Percentiles rank a stretch among this genome's conserved stretches.
phyloP scores from a whole-genome alignment of 2,888 invertebrate genomes.

The Protophormia terraenovae region DNA sequence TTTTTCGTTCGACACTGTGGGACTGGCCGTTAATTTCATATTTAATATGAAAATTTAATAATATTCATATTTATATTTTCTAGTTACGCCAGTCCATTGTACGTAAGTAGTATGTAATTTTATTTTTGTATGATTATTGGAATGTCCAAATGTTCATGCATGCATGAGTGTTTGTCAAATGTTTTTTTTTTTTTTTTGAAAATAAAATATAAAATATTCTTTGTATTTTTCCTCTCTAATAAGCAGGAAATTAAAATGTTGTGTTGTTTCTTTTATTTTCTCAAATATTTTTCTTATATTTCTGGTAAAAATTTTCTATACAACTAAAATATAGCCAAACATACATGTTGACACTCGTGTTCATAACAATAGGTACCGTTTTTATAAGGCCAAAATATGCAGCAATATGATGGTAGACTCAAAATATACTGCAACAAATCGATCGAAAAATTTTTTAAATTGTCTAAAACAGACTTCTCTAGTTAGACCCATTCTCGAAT shows the following conservation, averaged over 20 bases:
- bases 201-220: conserved; percentile 19
- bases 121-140: background rate
- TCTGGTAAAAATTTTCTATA: too few species aligned
- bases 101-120: background rate
- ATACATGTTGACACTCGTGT: background rate
- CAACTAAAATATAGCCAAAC: background rate
- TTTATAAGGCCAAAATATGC: too few species aligned
- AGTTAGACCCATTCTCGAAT: too few species aligned
- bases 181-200: too few species aligned
- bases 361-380: background rate
- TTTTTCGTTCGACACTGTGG: too few species aligned
- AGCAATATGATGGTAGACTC: too few species aligned
- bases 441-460: too few species aligned
- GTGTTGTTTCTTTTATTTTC: conserved; percentile 3
- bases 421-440: too few species aligned
- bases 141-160: conserved; percentile 4
- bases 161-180: conserved; percentile 26
- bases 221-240: conserved; percentile 72
- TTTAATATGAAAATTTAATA: too few species aligned
- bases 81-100: background rate
- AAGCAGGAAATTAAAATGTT: conserved; percentile 77
- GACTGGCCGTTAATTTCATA: too few species aligned
- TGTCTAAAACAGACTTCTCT: too few species aligned
- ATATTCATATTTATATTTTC: too few species aligned
- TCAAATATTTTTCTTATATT: background rate